A percentile compares a stretch with the other conserved stretches of the same genome.
phyloP scores from a whole-genome alignment of 35 echinoderm and acorn worm genomes.

The Holothuria glaberrima region DNA sequence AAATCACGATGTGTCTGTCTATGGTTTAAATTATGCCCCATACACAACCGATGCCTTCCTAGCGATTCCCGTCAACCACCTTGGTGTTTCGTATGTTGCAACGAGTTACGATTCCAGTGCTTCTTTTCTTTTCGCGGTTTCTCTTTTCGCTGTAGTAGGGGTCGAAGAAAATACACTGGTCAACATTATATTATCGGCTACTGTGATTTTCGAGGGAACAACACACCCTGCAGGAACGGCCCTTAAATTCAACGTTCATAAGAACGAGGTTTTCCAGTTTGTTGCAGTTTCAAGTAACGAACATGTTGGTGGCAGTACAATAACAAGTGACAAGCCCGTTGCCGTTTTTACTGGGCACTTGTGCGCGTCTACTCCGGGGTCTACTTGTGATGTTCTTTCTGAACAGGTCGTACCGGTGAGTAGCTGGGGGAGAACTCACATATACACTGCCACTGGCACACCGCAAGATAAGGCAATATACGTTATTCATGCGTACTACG shows the following conservation, averaged over 20 bases:
- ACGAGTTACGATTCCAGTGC: slow-evolving; percentile 2
- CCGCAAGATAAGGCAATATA: slow-evolving; percentile 40
- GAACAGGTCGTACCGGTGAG: slow-evolving; percentile 75
- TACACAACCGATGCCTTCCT: slow-evolving; percentile 73
- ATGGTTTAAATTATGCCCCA: slow-evolving; percentile 60
- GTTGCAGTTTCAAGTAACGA: not conserved
- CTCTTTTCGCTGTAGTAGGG: slow-evolving; percentile 60
- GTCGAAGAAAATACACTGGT: slow-evolving; percentile 36
- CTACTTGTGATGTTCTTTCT: slow-evolving; percentile 57
- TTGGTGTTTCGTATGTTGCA: slow-evolving; percentile 60
- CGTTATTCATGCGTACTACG: slow-evolving; percentile 55
- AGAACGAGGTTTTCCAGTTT: slow-evolving; percentile 62
- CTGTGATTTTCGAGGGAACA: slow-evolving; percentile 38
- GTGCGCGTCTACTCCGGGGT: slow-evolving; percentile 19
- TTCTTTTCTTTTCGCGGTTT: too few relatives aligned
- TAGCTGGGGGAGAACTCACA: slow-evolving; percentile 67
- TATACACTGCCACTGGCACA: slow-evolving; percentile 54
- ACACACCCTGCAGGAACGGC: slow-evolving; percentile 44
- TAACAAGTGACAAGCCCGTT: slow-evolving; percentile 68
- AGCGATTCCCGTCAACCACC: slow-evolving; percentile 60
- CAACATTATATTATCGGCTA: not conserved
- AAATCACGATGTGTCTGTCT: slow-evolving; percentile 65
- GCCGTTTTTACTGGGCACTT: slow-evolving; percentile 60
- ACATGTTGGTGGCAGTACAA: slow-evolving; percentile 53
- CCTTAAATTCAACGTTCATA: slow-evolving; percentile 15